These are phyloP conservation scores for Larimichthys crocea DNA, from an alignment of 2,113 vertebrate genomes.

Conservation along the genomic window DNA sequence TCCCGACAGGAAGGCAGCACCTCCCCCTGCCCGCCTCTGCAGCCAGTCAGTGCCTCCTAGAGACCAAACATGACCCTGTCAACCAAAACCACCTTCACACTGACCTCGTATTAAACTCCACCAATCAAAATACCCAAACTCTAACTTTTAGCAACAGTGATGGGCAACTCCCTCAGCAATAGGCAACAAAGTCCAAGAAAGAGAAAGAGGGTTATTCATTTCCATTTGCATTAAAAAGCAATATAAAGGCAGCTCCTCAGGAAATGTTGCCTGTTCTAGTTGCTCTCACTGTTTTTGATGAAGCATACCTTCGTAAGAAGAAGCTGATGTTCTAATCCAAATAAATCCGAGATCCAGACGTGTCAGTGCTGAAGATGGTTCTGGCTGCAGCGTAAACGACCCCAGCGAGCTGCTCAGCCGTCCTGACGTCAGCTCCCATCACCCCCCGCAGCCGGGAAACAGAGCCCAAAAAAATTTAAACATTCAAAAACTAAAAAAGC, in stretches of 20 bases:
- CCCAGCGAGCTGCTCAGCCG: slow-evolving; percentile 41
- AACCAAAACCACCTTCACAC: slow-evolving; percentile 35
- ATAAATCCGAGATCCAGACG: not conserved
- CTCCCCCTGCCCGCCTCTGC: slow-evolving; percentile 94
- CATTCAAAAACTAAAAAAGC: slow-evolving; percentile 64
- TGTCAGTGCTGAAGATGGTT: slow-evolving; percentile 29
- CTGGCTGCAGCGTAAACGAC: slow-evolving; percentile 19
- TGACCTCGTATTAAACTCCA: not conserved
- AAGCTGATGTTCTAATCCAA: not conserved
- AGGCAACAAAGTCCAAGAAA: not conserved
- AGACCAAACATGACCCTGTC: slow-evolving; percentile 41
- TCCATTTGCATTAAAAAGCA: slow-evolving; percentile 6
- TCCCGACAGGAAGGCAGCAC: slow-evolving; percentile 85
- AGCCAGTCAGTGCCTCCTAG: slow-evolving; percentile 91
- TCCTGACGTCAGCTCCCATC: slow-evolving; percentile 69
- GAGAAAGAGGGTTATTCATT: not conserved
- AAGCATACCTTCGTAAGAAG: not conserved
- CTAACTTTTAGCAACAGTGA: not conserved
- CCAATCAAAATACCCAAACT: not conserved
- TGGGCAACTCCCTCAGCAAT: slow-evolving; percentile 7
- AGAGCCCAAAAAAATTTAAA: slow-evolving; percentile 81
- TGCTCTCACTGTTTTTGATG: not conserved
- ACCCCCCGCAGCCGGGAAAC: slow-evolving; percentile 83
- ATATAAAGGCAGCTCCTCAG: slow-evolving; percentile 30
- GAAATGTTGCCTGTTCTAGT: slow-evolving; percentile 12